Evolutionary conservation across 2,888 invertebrate genomes (phyloP), one percentile per base, ranked within the genome.

Genomic region (Asteroscopus sphinx): DNA sequence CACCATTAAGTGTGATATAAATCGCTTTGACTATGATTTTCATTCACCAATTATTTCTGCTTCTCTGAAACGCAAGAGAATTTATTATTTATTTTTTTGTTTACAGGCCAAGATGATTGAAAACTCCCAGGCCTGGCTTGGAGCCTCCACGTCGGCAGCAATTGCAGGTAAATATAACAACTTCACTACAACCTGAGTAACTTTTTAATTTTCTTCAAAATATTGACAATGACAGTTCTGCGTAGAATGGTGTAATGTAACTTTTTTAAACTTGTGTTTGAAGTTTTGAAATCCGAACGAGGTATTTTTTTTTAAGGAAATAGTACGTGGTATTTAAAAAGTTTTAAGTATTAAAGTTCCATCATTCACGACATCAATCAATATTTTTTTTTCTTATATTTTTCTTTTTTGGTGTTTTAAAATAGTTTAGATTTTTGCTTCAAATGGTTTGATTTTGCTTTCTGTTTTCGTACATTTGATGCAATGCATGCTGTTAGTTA

Each of bases 81-180:
- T 15, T 70, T 30, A 70, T n/a, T 13, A 1, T 16, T 37, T 6
- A 21, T 41, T 57, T 85, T 48, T 76, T 86, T 91, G 82, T 90
- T 77, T 73, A 71, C 96, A 98, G 98, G 98, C 98, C 82, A 98
- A 98, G 95, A 96, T 98, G 95, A 95, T 98, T 94, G 98, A 98
- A 92, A 98, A 97, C 78, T 98, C 98, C 74, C 98, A 98, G 90
- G 97, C 97, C 87, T 98, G 98, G 98, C 96, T 98, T 93, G 98
- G 98, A 77, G 97, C 97, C 81, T 97, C 98, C 73, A 97, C 98
- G 64, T 97, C 98, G 64, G 97, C 97, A 81, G 97, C 97, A 82
- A 96, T 98, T 93, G 97, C 98, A 96, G 98, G 98, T 98, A 96
- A 96, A 97, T 96, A 85, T 73, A 85, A 1, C 76, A 79, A 65